Conservation (phyloP, 1,140 invertebrate genomes). For the Tribolium madens region DNA sequence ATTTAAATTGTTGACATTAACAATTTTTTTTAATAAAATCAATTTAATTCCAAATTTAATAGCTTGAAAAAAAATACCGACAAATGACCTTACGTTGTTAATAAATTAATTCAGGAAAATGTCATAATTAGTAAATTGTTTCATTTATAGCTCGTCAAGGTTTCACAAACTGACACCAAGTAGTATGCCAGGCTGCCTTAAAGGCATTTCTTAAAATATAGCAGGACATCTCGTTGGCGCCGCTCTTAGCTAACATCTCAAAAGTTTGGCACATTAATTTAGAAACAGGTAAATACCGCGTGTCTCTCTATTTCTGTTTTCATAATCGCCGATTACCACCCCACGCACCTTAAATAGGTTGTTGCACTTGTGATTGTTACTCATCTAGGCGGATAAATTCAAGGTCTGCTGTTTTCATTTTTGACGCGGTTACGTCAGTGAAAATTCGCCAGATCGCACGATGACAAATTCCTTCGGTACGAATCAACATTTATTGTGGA, state of each 20-base stretch:
- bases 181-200: neutral
- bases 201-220: constrained; percentile 33
- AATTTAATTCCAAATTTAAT: no score
- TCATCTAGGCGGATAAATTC: constrained; percentile 4
- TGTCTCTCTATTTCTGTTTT: neutral
- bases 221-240: constrained; percentile 10
- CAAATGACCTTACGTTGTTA: neutral
- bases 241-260: neutral
- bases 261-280: constrained; percentile 33
- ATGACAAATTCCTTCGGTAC: constrained; percentile 20
- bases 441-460: constrained; percentile 13
- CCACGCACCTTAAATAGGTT: constrained; percentile 18
- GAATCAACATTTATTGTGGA: constrained; percentile 26
- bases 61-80: no score
- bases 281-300: constrained; percentile 7
- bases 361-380: constrained; percentile 39
- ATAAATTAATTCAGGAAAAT: neutral
- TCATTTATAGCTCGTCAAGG: neutral
- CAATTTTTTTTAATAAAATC: no score
- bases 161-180: neutral
- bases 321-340: neutral
- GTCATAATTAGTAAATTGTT: constrained; percentile 9
- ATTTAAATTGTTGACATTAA: neutral
- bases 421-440: constrained; percentile 7
- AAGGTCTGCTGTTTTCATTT: neutral